phyloP scores from a whole-genome alignment of 2,888 invertebrate species.

The Cryptosula pallasiana region DNA sequence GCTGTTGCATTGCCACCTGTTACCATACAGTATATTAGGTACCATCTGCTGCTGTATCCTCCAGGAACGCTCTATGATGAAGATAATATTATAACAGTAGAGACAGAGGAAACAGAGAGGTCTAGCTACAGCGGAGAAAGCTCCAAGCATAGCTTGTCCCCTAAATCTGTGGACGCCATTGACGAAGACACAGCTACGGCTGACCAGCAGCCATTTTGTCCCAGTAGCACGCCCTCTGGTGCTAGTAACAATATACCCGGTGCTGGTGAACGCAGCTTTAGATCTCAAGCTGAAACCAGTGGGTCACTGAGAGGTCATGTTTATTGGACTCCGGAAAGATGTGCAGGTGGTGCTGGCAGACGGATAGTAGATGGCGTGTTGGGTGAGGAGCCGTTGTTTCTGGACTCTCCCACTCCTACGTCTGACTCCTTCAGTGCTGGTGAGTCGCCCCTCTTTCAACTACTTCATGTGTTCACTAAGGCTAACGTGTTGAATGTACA shows the following conservation, averaged over 20 bases:
- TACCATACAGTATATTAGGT: too few species aligned
- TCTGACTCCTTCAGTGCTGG: background rate
- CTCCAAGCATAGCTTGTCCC: background rate
- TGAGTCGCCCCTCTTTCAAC: too few species aligned
- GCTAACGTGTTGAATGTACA: too few species aligned
- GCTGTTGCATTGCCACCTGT: too few species aligned
- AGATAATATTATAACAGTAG: background rate
- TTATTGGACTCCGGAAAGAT: background rate
- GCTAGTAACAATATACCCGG: background rate
- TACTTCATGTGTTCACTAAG: too few species aligned
- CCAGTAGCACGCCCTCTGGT: background rate
- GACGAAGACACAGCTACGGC: too few species aligned
- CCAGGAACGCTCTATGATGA: background rate
- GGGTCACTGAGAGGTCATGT: background rate
- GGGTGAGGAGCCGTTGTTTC: constrained; percentile 5
- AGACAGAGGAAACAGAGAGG: background rate
- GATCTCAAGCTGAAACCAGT: background rate
- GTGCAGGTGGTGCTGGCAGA: background rate
- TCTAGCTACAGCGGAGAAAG: background rate
- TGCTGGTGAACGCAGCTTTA: too few species aligned
- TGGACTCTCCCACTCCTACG: constrained; percentile 13
- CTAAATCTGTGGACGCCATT: too few species aligned
- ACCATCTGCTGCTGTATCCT: too few species aligned
- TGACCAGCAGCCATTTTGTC: too few species aligned
- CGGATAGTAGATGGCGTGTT: background rate